Base-by-base conservation (phyloP, 2,797 vertebrate species). In the Lagocephalus sceleratus region DNA sequence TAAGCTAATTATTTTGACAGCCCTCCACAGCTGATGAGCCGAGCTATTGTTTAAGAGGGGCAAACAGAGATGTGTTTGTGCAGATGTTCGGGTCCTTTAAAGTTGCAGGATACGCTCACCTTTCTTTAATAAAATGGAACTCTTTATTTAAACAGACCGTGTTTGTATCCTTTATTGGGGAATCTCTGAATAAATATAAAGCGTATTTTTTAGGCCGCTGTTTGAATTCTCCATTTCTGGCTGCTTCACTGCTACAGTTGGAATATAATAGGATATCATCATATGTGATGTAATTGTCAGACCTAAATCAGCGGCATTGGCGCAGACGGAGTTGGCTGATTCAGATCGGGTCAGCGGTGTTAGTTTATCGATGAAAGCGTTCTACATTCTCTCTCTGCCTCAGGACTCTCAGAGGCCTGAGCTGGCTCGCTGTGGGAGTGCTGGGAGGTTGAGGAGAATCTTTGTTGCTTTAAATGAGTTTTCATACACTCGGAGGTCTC, bases 1-100 rank as follows among this genome's bases (percentile, higher is more conserved):
- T 88, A 86, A 86, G 85, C 73, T 88, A 87, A 90, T 91, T 88
- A 89, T 83, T 81, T 76, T 66, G 70, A 80, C 75, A 78, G 72
- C 71, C 72, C 57, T 61, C 19, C 55, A 42, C 59, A 46, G 57
- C 47, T 38, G 48, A 79, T 55, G 35, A 59, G 55, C 54, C 14
- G 54, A 48, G 53, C 48, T 54, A 49, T 78, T 57, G 60, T 64
- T 55, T 60, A 74, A 59, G 41, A 50, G 57, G 54, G 60, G 65
- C 44, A 66, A 64, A 60, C 49, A 58, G 16, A 54, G 23, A 60
- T 41, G 25, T 42, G 38, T 65, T 68, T 35, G 16, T 43, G 53
- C 67, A 49, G 44, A 55, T 51, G 20, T 26, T 46, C 38, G 58
- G 32, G 20, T 9, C 20, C 5, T 35, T 54, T n/a, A 39, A 39